Evolutionary conservation across 2,888 invertebrate genomes (phyloP), one percentile per base, ranked within the genome.

Genomic region (Elgonia sp.): DNA sequence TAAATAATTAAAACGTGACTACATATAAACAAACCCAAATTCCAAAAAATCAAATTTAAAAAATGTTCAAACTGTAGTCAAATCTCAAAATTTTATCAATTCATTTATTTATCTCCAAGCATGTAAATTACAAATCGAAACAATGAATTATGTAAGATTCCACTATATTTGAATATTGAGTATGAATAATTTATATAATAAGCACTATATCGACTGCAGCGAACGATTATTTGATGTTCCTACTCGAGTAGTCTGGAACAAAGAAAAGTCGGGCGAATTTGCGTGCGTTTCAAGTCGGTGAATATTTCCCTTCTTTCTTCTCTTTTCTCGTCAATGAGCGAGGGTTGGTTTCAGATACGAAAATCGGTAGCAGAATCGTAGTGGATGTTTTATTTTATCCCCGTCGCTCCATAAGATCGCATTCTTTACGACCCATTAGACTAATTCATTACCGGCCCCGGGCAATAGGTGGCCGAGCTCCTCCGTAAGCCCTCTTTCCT

Each of bases 391-490:
- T 94, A 94, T 94, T 94, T 94, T 94, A 93, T 93, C 93, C 93
- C 91, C 93, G 92, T 90, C 93, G 93, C 93, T 93, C 94, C 94
- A 93, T 94, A 94, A 94, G 94, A 94, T 94, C 94, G 93, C 94
- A 94, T 94, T 94, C 94, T 94, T 94, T 94, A 94, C 94, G 94
- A 94, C 93, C 94, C 94, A 94, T 94, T 94, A 94, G 94, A 94
- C 93, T 94, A 94, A 94, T 94, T 94, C 94, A 94, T 94, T 94
- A 94, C 93, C 92, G 89, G 93, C 93, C 93, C 90, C 91, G 88
- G 92, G 93, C 93, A 92, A 92, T 92, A 91, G 92, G 92, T 93
- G 92, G 92, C 91, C 92, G 91, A 92, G 92, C 90, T 91, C 90
- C 91, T 91, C 90, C 91, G 83, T 91, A 90, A 91, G 91, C 91